A percentile compares a stretch with the other conserved stretches of the same genome.
These are phyloP conservation scores for Oryzias javanicus DNA, from an alignment of 2,113 vertebrate species.

Conservation along the genomic window DNA sequence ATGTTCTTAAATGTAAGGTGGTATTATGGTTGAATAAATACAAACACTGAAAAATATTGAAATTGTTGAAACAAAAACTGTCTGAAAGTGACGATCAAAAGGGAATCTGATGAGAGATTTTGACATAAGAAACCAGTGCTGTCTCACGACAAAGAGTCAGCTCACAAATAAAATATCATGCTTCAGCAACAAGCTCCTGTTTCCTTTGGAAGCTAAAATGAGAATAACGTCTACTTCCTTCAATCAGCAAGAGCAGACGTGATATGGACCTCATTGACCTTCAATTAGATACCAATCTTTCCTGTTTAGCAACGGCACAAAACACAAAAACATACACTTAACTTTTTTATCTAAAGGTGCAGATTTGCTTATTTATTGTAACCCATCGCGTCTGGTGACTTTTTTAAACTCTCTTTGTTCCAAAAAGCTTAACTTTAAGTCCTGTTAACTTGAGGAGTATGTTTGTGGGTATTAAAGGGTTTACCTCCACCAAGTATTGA, in stretches of 20 bases:
- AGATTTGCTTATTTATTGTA: background rate
- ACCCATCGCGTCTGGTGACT: too few species aligned
- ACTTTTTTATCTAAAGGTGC: background rate
- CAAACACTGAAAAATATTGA: background rate
- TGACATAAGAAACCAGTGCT: slow-evolving; percentile 46
- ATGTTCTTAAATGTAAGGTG: too few species aligned
- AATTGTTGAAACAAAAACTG: background rate
- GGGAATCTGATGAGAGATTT: background rate
- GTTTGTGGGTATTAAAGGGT: too few species aligned
- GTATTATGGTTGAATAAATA: background rate
- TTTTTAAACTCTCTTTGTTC: too few species aligned
- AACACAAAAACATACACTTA: slow-evolving; percentile 2
- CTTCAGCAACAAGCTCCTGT: slow-evolving; percentile 58
- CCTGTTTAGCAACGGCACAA: slow-evolving; percentile 66
- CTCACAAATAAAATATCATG: slow-evolving; percentile 68
- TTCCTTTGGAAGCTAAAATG: slow-evolving; percentile 68
- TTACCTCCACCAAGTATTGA: too few species aligned
- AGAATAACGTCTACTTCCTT: slow-evolving; percentile 49
- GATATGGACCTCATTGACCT: slow-evolving; percentile 73
- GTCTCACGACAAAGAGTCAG: slow-evolving; percentile 48
- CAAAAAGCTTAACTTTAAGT: too few species aligned
- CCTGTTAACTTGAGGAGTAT: too few species aligned
- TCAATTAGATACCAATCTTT: slow-evolving; percentile 76
- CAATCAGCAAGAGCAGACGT: slow-evolving; percentile 35
- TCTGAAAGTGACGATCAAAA: slow-evolving; percentile 5